A percentile compares a stretch with the other conserved stretches of the same genome.
phyloP scores from a whole-genome alignment of 2,113 vertebrate species.

The Acanthisitta chloris region DNA sequence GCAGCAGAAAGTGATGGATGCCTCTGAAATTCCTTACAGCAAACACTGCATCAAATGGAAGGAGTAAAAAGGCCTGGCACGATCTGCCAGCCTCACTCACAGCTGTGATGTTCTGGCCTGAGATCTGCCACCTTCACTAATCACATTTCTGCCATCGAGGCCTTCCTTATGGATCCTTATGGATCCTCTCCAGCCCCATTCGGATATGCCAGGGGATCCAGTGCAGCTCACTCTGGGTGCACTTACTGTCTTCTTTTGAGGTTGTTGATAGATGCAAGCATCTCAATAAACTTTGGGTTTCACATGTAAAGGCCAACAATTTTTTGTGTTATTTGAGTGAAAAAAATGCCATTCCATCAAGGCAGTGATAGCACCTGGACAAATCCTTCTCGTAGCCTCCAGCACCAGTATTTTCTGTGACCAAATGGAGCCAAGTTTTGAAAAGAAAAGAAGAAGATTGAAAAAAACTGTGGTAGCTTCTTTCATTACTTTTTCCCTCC shows the following conservation, averaged over 20 bases:
- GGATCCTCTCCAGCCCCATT: rapidly evolving
- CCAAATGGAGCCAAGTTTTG: neutral
- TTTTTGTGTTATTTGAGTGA: neutral
- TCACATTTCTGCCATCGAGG: neutral
- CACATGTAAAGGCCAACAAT: neutral
- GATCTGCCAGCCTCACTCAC: neutral
- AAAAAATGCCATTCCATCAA: neutral
- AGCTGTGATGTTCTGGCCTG: neutral
- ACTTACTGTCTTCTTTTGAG: neutral
- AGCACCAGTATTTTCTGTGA: neutral
- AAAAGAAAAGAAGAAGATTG: rapidly evolving
- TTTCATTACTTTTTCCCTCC: neutral
- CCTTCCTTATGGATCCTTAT: too few relatives aligned
- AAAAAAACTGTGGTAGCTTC: neutral
- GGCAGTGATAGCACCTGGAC: neutral
- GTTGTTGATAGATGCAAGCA: neutral
- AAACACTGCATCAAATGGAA: neutral
- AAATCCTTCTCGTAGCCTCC: neutral
- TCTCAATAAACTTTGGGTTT: neutral
- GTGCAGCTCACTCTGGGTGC: neutral
- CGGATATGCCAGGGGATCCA: neutral
- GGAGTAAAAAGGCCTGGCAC: neutral
- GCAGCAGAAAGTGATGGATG: neutral
- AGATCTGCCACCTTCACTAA: neutral
- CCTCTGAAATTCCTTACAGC: neutral